Evolutionary conservation across 2,797 vertebrate genomes (phyloP).

Genomic region (Sebastes taczanowskii): DNA sequence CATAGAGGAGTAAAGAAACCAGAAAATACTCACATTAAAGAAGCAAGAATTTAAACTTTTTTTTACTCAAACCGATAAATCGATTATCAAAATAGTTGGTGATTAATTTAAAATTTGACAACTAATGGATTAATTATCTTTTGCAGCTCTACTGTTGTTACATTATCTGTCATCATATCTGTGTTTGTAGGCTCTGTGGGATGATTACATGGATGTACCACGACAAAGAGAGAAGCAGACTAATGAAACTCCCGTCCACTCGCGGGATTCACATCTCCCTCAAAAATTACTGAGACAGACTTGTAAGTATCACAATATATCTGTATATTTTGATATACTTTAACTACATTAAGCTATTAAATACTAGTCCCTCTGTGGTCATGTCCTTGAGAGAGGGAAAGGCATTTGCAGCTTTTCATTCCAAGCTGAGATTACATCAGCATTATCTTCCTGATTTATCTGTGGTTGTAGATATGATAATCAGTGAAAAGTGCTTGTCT

Average conservation of each 20-base stretch:
- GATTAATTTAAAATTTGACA: no score
- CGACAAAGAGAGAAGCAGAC: conserved; percentile 85
- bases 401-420: background rate
- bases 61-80: no score
- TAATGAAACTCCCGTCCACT: conserved; percentile 76
- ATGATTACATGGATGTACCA: conserved; percentile 91
- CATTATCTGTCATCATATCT: background rate
- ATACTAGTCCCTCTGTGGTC: background rate
- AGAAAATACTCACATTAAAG: no score
- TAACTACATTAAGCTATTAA: background rate
- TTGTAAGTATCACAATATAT: conserved; percentile 80
- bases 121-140: no score
- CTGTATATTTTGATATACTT: background rate
- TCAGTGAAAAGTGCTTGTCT: background rate
- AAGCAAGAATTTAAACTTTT: no score
- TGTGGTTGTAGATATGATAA: background rate
- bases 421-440: background rate
- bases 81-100: no score
- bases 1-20: no score
- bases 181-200: conserved; percentile 86
- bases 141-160: background rate
- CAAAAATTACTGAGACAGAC: conserved; percentile 86
- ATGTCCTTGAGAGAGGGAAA: background rate
- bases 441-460: background rate
- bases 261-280: conserved; percentile 79